Evolutionary conservation across 2,797 vertebrate species (phyloP).

Genomic region (Eidolon dupreanum): DNA sequence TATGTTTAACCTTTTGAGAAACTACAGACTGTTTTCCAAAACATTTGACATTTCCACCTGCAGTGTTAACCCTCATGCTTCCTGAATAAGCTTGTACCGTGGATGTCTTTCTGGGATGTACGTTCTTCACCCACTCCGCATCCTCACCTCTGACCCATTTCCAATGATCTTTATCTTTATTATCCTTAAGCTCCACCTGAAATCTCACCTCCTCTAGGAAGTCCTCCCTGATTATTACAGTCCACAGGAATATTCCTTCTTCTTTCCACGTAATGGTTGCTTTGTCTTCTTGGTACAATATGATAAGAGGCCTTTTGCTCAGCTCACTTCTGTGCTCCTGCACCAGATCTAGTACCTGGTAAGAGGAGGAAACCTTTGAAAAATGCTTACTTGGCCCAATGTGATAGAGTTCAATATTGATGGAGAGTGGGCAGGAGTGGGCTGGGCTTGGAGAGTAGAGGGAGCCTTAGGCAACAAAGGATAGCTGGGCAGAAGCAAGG

Average conservation of each 20-base stretch:
- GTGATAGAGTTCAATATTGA: neutral
- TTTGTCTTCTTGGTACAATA: neutral
- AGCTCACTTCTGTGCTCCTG: neutral
- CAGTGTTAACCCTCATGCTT: neutral
- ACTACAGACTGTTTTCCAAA: neutral
- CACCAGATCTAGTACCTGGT: neutral
- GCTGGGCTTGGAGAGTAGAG: neutral
- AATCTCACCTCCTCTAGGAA: neutral
- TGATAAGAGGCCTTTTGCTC: neutral
- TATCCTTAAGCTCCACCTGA: neutral
- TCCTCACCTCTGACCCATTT: neutral
- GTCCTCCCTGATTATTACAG: neutral
- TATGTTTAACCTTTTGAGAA: neutral
- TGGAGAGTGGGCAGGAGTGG: neutral
- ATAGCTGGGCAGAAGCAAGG: neutral
- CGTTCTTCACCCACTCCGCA: neutral
- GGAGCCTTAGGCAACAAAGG: neutral
- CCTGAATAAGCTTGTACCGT: neutral
- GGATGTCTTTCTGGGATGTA: neutral
- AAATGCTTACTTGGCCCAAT: neutral
- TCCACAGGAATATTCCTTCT: neutral
- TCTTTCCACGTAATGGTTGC: neutral
- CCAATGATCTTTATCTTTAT: neutral
- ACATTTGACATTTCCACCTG: neutral
- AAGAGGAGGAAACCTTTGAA: neutral